Evolutionary conservation across 2,888 invertebrate genomes (phyloP).

Genomic region (Agrochola litura): DNA sequence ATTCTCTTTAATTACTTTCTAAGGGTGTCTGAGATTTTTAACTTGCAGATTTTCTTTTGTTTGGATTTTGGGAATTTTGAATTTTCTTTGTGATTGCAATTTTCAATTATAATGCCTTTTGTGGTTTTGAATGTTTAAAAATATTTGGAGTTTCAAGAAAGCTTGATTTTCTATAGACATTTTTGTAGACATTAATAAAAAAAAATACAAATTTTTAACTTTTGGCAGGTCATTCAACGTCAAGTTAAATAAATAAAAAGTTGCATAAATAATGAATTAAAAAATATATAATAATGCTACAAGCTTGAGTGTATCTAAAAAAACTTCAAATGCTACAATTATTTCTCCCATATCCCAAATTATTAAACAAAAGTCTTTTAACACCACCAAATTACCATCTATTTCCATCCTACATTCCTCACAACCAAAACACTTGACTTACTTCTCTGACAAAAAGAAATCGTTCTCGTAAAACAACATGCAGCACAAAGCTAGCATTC

Average conservation of each 20-base stretch:
- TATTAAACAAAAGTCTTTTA: too few species aligned
- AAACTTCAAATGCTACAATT: not conserved
- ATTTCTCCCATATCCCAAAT: too few species aligned
- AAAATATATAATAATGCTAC: not conserved
- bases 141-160: not conserved
- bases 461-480: slow-evolving; percentile 50
- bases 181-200: not conserved
- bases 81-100: slow-evolving; percentile 29
- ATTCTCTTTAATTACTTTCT: slow-evolving; percentile 65
- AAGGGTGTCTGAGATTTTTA: slow-evolving; percentile 45
- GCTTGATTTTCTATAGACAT: not conserved
- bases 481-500: slow-evolving; percentile 62
- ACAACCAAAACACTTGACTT: slow-evolving; percentile 45
- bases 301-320: not conserved
- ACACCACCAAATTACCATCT: slow-evolving; percentile 24
- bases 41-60: slow-evolving; percentile 61
- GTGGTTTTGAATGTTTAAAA: slow-evolving; percentile 10
- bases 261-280: too few species aligned
- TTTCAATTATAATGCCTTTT: slow-evolving; percentile 24
- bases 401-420: slow-evolving; percentile 1
- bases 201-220: not conserved
- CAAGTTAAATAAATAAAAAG: not conserved
- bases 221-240: not conserved
- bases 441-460: slow-evolving; percentile 50
- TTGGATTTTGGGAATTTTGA: slow-evolving; percentile 13